These are phyloP conservation scores for Drosophila mayaguana DNA, from an alignment of 2,888 invertebrate genomes.

Conservation along the genomic window DNA sequence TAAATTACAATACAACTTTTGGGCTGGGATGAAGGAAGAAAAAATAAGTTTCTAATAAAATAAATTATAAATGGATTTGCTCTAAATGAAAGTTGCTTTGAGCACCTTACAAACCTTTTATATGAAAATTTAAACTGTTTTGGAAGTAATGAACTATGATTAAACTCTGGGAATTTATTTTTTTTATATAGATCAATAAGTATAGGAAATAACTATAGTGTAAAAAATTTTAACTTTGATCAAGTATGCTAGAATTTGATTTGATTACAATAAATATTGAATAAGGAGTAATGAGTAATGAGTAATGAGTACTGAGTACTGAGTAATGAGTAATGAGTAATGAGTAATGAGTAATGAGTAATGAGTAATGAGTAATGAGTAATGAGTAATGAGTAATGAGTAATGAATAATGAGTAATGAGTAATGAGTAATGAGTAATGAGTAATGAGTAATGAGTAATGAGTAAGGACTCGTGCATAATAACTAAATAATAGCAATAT, in stretches of 20 bases:
- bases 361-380: not conserved
- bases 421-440: not conserved
- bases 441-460: not conserved
- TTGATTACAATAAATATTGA: not conserved
- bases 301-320: not conserved
- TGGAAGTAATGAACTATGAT: too few relatives aligned
- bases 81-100: not conserved
- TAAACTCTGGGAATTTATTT: too few relatives aligned
- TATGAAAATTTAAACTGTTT: too few relatives aligned
- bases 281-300: not conserved
- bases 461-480: too few relatives aligned
- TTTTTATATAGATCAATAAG: too few relatives aligned
- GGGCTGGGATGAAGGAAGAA: not conserved
- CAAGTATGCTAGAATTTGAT: too few relatives aligned
- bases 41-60: not conserved
- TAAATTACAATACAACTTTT: not conserved
- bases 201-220: too few relatives aligned
- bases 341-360: too few relatives aligned
- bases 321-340: not conserved
- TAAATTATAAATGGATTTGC: not conserved
- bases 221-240: too few relatives aligned
- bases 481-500: too few relatives aligned
- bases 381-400: not conserved
- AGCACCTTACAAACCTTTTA: too few relatives aligned
- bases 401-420: not conserved